phyloP scores from a whole-genome alignment of 2,113 vertebrate genomes.

The Equus przewalskii region DNA sequence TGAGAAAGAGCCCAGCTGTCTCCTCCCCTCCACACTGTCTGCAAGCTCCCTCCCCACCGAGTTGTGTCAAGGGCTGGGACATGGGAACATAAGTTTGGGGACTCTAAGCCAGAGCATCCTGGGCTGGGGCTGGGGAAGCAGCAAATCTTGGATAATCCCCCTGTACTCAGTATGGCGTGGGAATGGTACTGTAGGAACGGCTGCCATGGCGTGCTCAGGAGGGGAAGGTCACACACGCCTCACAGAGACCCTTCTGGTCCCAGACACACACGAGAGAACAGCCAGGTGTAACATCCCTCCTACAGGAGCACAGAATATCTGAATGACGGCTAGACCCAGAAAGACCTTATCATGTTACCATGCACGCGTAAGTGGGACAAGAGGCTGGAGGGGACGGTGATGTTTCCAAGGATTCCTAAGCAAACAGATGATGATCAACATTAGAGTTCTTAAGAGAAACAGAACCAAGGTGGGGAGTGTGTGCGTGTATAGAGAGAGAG shows the following conservation, averaged over 20 bases:
- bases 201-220: accelerated
- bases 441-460: not conserved
- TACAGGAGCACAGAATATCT: not conserved
- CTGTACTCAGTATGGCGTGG: not conserved
- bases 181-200: not conserved
- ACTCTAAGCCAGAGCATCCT: not conserved
- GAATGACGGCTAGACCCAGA: not conserved
- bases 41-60: not conserved
- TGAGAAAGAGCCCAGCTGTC: not conserved
- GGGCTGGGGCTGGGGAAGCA: not conserved
- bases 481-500: not conserved
- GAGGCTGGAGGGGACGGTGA: not conserved
- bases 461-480: not conserved
- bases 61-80: not conserved
- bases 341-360: not conserved
- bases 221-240: not conserved
- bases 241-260: not conserved
- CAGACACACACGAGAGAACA: not conserved
- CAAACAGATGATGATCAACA: not conserved
- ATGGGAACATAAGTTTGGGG: not conserved
- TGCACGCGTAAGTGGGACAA: not conserved
- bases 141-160: not conserved
- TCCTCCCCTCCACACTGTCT: accelerated
- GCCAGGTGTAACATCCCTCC: not conserved
- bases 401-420: not conserved